These are phyloP conservation scores for Andricus grossulariae DNA, from an alignment of 1,140 invertebrate genomes.

Conservation along the genomic window DNA sequence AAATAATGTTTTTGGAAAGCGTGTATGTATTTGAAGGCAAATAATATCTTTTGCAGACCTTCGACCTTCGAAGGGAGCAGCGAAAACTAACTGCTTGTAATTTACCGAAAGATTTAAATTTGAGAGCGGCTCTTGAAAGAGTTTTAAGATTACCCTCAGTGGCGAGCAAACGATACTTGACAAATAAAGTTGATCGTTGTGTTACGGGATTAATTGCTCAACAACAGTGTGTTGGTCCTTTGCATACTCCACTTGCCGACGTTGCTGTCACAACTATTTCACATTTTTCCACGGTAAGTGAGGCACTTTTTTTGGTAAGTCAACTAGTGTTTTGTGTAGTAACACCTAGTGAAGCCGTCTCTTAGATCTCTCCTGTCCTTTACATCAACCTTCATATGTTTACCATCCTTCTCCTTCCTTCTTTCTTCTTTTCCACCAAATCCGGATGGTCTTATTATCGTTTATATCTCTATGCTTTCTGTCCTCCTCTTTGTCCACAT, in stretches of 20 bases:
- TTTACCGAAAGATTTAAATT: conserved; percentile 77
- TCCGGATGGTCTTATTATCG: too few relatives aligned
- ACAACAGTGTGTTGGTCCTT: conserved; percentile 97
- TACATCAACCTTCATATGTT: too few relatives aligned
- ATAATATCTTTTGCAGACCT: conserved; percentile 70
- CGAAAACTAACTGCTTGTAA: conserved; percentile 70
- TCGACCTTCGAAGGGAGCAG: conserved; percentile 71
- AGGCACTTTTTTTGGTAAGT: conserved; percentile 22
- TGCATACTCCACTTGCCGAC: conserved; percentile 96
- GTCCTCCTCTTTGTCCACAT: too few relatives aligned
- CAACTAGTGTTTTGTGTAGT: too few relatives aligned
- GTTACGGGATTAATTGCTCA: conserved; percentile 97
- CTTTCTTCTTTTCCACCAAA: too few relatives aligned
- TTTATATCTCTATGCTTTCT: too few relatives aligned
- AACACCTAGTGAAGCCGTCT: too few relatives aligned
- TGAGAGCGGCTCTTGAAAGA: conserved; percentile 83
- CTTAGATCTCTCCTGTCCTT: too few relatives aligned
- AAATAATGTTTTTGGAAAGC: background rate
- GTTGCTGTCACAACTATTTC: conserved; percentile 94
- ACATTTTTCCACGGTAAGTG: conserved; percentile 79
- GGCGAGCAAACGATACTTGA: conserved; percentile 95
- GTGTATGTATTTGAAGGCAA: background rate
- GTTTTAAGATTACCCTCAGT: conserved; percentile 94
- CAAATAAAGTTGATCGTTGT: conserved; percentile 96
- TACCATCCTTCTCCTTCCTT: too few relatives aligned